phyloP scores from a whole-genome alignment of 2,888 invertebrate genomes.

The Drosophila flavopinicola region DNA sequence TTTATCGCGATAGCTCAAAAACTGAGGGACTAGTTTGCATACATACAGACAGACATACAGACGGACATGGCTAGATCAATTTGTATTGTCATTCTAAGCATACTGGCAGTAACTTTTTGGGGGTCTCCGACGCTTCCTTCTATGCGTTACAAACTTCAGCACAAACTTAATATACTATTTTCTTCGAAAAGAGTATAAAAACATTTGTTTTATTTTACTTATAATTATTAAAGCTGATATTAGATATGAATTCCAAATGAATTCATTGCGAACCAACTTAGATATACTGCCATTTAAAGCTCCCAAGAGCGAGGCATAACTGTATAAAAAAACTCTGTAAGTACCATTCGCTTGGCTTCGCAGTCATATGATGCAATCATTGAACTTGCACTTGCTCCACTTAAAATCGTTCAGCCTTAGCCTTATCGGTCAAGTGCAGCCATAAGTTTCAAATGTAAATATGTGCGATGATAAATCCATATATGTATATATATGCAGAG shows the following conservation, averaged over 20 bases:
- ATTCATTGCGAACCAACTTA: background rate
- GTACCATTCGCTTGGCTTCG: background rate
- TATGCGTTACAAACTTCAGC: too few relatives aligned
- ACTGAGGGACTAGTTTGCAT: too few relatives aligned
- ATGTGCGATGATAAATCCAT: conserved; percentile 1
- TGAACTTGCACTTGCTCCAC: conserved; percentile 39
- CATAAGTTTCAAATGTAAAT: conserved; percentile 5
- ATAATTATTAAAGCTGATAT: background rate
- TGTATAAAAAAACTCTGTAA: background rate
- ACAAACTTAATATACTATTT: too few relatives aligned
- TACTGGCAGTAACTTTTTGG: too few relatives aligned
- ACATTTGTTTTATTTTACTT: background rate
- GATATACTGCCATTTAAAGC: background rate
- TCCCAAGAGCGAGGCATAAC: too few relatives aligned
- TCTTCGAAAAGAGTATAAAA: too few relatives aligned
- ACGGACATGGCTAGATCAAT: too few relatives aligned
- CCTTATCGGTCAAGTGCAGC: conserved; percentile 59
- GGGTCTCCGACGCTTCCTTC: too few relatives aligned
- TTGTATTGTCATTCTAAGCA: too few relatives aligned
- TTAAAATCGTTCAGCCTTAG: conserved; percentile 1
- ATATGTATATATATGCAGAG: background rate
- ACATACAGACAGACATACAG: too few relatives aligned
- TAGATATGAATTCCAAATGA: background rate
- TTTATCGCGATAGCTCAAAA: too few relatives aligned
- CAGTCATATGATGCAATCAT: conserved; percentile 18